These are phyloP conservation scores for Actinopyga echinites DNA, from an alignment of 53 echinoderm and acorn worm genomes.

Conservation along the genomic window DNA sequence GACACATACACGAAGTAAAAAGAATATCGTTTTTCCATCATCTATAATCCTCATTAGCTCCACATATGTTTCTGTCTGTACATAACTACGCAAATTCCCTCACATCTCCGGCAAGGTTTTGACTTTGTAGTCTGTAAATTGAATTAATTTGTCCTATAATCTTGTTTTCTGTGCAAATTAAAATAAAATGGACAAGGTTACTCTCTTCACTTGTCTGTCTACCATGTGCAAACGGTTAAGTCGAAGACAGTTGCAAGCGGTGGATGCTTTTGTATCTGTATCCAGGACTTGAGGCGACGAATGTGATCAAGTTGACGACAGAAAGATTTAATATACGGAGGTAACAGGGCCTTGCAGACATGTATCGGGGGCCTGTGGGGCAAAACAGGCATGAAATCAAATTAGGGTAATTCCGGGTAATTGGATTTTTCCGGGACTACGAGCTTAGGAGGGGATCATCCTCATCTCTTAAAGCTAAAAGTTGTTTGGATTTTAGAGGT, in stretches of 20 bases:
- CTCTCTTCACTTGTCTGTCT: no score
- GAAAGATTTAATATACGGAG: conserved; percentile 14
- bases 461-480: conserved; percentile 1
- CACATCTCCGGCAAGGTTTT: conserved; percentile 6
- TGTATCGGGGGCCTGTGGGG: conserved; percentile 17
- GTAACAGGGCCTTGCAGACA: conserved; percentile 21
- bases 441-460: not conserved
- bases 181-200: not conserved
- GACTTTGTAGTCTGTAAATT: not conserved
- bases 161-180: conserved; percentile 27
- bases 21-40: no score
- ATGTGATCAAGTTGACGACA: no score
- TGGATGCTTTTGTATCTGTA: not conserved
- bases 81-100: not conserved
- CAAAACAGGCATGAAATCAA: conserved; percentile 9
- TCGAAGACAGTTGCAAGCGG: not conserved
- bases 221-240: no score
- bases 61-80: no score
- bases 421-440: conserved; percentile 18
- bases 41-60: no score
- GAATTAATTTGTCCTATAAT: conserved; percentile 29
- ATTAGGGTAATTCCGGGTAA: conserved; percentile 16
- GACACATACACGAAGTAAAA: no score
- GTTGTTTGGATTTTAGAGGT: no score
- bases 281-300: not conserved